Evolutionary conservation across 1,140 invertebrate species (phyloP).

Genomic region (Dendroctonus ponderosae): DNA sequence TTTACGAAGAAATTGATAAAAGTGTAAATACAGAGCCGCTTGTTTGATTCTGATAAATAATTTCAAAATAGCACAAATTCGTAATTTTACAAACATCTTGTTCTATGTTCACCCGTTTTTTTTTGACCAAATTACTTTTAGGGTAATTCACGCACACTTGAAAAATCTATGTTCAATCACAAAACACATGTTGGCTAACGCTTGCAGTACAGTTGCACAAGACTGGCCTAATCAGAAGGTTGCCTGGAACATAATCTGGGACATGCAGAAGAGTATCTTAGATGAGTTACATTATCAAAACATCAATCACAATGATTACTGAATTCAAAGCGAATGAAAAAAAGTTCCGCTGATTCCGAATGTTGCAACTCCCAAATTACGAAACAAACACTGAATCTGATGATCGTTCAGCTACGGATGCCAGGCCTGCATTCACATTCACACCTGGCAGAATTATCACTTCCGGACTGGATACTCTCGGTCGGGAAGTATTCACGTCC

Average conservation of each 20-base stretch:
- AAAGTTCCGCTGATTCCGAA: too few species aligned
- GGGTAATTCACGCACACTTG: constrained; percentile 39
- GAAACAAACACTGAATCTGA: too few species aligned
- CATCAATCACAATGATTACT: too few species aligned
- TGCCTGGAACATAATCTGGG: too few species aligned
- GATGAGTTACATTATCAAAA: too few species aligned
- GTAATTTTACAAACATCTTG: constrained; percentile 3
- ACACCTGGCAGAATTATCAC: constrained; percentile 18
- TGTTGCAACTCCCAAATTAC: too few species aligned
- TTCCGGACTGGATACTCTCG: constrained; percentile 18
- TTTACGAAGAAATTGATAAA: constrained; percentile 24
- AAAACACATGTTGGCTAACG: constrained; percentile 42
- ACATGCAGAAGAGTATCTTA: too few species aligned
- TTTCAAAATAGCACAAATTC: not conserved
- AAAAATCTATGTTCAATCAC: constrained; percentile 39
- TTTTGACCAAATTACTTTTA: constrained; percentile 9
- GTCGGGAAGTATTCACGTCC: not conserved
- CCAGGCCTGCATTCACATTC: not conserved
- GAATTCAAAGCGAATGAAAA: too few species aligned
- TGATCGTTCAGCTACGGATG: too few species aligned
- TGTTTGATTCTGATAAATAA: not conserved
- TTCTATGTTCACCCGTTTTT: constrained; percentile 29
- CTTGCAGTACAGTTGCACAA: not conserved
- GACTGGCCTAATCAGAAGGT: too few species aligned
- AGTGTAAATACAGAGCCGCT: constrained; percentile 1